Conservation (phyloP, 2,888 invertebrate genomes). For the Philereme vetulata region DNA sequence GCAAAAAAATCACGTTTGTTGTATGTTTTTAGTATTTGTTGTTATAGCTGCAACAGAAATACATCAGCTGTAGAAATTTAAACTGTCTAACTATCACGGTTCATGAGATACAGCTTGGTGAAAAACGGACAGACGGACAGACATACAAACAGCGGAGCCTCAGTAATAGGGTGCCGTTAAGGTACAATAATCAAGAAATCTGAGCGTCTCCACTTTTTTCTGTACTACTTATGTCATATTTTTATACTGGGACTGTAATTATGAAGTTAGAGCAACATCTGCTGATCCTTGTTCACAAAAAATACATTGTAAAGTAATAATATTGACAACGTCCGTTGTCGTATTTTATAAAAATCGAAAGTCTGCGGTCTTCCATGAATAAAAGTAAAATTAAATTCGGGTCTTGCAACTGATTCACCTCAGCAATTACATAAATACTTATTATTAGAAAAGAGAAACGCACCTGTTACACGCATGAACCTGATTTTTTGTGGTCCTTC, state of each 20-base stretch:
- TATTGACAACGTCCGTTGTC: slow-evolving; percentile 34
- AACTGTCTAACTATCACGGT: too few relatives aligned
- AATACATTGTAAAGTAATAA: slow-evolving; percentile 29
- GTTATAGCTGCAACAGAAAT: too few relatives aligned
- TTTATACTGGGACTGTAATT: slow-evolving; percentile 7
- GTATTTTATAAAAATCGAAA: slow-evolving; percentile 62
- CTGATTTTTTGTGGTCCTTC: slow-evolving; percentile 69
- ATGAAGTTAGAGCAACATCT: slow-evolving; percentile 29
- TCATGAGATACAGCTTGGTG: too few relatives aligned
- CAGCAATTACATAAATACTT: slow-evolving; percentile 62
- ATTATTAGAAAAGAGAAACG: slow-evolving; percentile 74
- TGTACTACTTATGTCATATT: not conserved
- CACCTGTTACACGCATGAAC: slow-evolving; percentile 75
- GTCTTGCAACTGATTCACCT: slow-evolving; percentile 57
- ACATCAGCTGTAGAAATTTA: too few relatives aligned
- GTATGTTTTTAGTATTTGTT: too few relatives aligned
- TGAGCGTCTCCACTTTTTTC: too few relatives aligned
- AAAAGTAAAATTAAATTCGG: slow-evolving; percentile 48
- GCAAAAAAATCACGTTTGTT: too few relatives aligned
- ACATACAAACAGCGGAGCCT: too few relatives aligned
- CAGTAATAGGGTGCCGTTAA: too few relatives aligned
- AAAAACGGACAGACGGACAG: too few relatives aligned
- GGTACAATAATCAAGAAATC: too few relatives aligned
- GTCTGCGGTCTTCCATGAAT: slow-evolving; percentile 57
- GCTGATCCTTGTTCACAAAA: slow-evolving; percentile 27